Evolutionary conservation across 2,888 invertebrate species (phyloP).

Genomic region (Caenorhabditis sp.): DNA sequence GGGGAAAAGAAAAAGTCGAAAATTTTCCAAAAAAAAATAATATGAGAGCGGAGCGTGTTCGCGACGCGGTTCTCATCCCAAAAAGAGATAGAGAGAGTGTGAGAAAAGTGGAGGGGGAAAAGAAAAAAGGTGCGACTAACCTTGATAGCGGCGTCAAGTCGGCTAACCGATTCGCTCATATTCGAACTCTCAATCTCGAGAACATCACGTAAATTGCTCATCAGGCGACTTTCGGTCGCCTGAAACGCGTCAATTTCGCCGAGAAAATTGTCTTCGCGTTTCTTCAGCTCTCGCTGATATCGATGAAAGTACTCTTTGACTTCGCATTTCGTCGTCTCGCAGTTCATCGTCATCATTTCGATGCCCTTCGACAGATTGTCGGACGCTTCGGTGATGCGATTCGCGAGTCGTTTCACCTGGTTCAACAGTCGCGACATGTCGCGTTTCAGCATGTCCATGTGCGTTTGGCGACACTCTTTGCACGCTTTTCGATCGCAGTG

Average conservation of each 20-base stretch:
- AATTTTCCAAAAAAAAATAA: no score
- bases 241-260: constrained; percentile 84
- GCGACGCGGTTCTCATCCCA: no score
- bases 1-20: no score
- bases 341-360: constrained; percentile 85
- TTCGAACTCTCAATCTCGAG: constrained; percentile 92
- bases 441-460: constrained; percentile 91
- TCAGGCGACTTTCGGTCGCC: constrained; percentile 81
- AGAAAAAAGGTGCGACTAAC: no score
- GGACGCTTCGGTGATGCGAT: constrained; percentile 68
- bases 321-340: constrained; percentile 88
- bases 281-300: constrained; percentile 71
- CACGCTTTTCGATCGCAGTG: constrained; percentile 85
- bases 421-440: constrained; percentile 89
- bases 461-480: constrained; percentile 86
- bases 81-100: no score
- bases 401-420: constrained; percentile 74
- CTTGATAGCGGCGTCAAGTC: constrained; percentile 79
- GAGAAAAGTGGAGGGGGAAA: no score
- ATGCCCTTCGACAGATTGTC: constrained; percentile 79
- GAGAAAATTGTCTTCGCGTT: constrained; percentile 76
- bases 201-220: constrained; percentile 77
- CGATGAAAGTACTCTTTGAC: constrained; percentile 80
- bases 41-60: no score
- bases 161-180: constrained; percentile 93